Evolutionary conservation across 2,888 invertebrate species (phyloP).

Genomic region (Eupithecia subfuscata): DNA sequence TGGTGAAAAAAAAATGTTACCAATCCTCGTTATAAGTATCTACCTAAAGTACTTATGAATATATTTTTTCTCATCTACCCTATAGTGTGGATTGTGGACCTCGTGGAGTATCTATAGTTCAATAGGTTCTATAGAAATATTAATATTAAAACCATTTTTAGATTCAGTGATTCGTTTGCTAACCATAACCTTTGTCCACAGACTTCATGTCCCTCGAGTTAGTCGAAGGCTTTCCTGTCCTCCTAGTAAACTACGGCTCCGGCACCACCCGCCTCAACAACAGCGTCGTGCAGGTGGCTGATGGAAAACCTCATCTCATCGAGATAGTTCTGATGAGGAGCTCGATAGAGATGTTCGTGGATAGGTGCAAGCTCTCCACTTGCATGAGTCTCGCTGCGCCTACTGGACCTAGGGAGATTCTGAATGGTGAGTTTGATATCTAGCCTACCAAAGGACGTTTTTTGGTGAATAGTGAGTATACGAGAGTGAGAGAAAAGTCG

Average conservation of each 20-base stretch:
- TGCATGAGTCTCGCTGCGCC: conserved; percentile 89
- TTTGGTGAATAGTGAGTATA: too few relatives aligned
- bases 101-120: too few relatives aligned
- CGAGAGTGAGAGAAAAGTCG: too few relatives aligned
- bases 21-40: too few relatives aligned
- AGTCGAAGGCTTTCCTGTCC: conserved; percentile 90
- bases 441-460: too few relatives aligned
- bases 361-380: conserved; percentile 87
- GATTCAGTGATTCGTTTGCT: too few relatives aligned
- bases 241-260: conserved; percentile 94
- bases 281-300: conserved; percentile 88
- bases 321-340: conserved; percentile 88
- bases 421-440: conserved; percentile 80
- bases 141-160: too few relatives aligned
- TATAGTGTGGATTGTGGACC: too few relatives aligned
- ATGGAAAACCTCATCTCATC: conserved; percentile 94
- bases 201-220: conserved; percentile 97
- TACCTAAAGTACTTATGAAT: too few relatives aligned
- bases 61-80: too few relatives aligned
- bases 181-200: conserved; percentile 50
- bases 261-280: conserved; percentile 89
- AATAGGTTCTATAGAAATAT: too few relatives aligned
- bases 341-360: conserved; percentile 90
- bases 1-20: too few relatives aligned
- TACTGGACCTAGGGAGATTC: conserved; percentile 88